phyloP scores from a whole-genome alignment of 2,888 invertebrate species.

The Nematopogon swammerdamellus region DNA sequence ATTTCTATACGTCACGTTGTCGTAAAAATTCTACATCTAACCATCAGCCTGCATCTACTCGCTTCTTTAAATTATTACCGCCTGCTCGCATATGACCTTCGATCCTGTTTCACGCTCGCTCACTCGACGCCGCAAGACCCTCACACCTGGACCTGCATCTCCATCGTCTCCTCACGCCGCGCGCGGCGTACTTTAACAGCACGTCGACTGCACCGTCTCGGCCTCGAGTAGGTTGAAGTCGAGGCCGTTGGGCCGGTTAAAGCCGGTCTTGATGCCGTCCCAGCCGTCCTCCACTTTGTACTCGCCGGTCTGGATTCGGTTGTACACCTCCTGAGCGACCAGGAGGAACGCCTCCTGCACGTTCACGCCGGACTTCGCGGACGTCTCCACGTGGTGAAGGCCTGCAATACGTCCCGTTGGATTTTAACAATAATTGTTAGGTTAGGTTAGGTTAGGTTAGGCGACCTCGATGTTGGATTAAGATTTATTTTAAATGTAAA shows the following conservation, averaged over 20 bases:
- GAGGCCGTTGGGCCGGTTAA: constrained; percentile 75
- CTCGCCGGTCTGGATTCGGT: constrained; percentile 86
- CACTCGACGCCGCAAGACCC: too few species aligned
- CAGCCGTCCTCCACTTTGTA: constrained; percentile 93
- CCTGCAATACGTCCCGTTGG: constrained; percentile 29
- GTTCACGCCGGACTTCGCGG: constrained; percentile 87
- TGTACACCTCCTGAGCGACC: constrained; percentile 88
- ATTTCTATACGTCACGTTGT: too few species aligned
- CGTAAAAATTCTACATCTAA: too few species aligned
- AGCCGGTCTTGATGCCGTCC: constrained; percentile 96
- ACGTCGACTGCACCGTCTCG: constrained; percentile 84
- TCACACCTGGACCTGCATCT: not conserved
- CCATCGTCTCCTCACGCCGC: too few species aligned
- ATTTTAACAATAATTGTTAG: too few species aligned
- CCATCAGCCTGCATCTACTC: too few species aligned
- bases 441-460: too few species aligned
- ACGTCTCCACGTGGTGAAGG: constrained; percentile 93
- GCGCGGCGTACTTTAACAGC: constrained; percentile 73
- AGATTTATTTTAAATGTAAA: too few species aligned
- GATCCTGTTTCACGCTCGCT: too few species aligned
- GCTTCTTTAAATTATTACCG: too few species aligned
- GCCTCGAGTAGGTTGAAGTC: constrained; percentile 86
- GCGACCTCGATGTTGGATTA: too few species aligned
- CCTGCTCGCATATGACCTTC: too few species aligned
- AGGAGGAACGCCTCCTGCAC: constrained; percentile 90